Evolutionary conservation across 2,888 invertebrate genomes (phyloP), one percentile per base, ranked within the genome.

Genomic region (Tiliacea aurago): DNA sequence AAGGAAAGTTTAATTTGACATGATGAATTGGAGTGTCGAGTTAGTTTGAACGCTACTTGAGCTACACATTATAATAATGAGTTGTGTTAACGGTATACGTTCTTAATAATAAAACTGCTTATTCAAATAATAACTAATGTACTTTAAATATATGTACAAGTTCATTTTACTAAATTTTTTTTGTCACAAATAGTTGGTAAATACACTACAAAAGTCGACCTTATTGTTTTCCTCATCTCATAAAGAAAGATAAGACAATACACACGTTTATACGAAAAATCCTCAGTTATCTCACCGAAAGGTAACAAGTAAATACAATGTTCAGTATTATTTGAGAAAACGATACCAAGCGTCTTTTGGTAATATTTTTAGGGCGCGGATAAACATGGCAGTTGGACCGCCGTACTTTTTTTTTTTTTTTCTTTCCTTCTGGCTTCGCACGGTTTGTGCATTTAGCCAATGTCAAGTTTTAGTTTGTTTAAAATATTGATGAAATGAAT

Each of bases 231-330:
- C 37, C 23, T 11, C n/a, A 70, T 62, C 49, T 70, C 33, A 69
- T 28, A 80, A 51, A 81, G 49, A 70, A 70, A 79, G 75, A 23
- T 80, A 55, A 55, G 63, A 64, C 43, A 74, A 76, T 73, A 74
- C 45, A 55, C 59, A 64, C 33, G 73, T 69, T 47, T 65, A 56
- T 61, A 84, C 68, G 45, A 65, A 73, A 74, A 64, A 75, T 71
- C 28, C 28, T 74, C 72, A 33, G 73, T 69, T 74, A 69, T 75
- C 23, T 72, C 55, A 63, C 70, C 51, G 47, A 55, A 61, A 82
- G 75, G 74, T 83, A 81, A 80, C 77, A 71, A 80, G 79, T 79
- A 81, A 84, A 86, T 86, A 86, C 71, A 87, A 87, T 86, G 87
- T 86, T 87, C 84, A 81, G 78, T 70, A 72, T 78, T 84, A 81